Evolutionary conservation across 2,888 invertebrate genomes (phyloP).

Genomic region (Melinopterus prodromus): DNA sequence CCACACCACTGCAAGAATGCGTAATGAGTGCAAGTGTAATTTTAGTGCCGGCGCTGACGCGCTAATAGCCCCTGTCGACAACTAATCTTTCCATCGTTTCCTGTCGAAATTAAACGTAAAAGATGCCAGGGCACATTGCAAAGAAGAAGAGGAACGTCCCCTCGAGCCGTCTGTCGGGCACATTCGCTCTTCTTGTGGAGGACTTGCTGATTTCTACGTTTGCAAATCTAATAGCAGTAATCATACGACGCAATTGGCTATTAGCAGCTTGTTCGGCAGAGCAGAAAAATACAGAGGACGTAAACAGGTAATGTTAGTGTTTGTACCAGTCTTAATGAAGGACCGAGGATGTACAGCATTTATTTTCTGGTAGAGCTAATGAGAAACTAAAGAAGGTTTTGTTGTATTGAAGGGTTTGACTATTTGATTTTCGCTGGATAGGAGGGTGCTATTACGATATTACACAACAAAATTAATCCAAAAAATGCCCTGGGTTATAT

Average conservation of each 20-base stretch:
- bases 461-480: no score
- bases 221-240: neutral
- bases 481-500: no score
- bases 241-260: neutral
- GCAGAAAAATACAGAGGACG: neutral
- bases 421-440: no score
- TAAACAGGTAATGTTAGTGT: neutral
- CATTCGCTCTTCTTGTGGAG: neutral
- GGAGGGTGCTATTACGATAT: no score
- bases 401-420: no score
- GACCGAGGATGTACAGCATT: neutral
- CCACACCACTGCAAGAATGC: constrained; percentile 24
- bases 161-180: neutral
- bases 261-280: neutral
- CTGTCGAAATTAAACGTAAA: constrained; percentile 32
- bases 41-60: constrained; percentile 26
- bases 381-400: no score
- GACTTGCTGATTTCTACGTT: neutral
- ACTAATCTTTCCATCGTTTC: constrained; percentile 28
- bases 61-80: constrained; percentile 30
- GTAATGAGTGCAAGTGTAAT: constrained; percentile 30
- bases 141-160: neutral
- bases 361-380: neutral
- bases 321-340: neutral
- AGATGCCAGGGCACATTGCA: neutral